A percentile compares a stretch with the other conserved stretches of the same genome.
These are phyloP conservation scores for Grammomys dolichurus DNA, from an alignment of 2,113 vertebrate genomes.

Conservation along the genomic window DNA sequence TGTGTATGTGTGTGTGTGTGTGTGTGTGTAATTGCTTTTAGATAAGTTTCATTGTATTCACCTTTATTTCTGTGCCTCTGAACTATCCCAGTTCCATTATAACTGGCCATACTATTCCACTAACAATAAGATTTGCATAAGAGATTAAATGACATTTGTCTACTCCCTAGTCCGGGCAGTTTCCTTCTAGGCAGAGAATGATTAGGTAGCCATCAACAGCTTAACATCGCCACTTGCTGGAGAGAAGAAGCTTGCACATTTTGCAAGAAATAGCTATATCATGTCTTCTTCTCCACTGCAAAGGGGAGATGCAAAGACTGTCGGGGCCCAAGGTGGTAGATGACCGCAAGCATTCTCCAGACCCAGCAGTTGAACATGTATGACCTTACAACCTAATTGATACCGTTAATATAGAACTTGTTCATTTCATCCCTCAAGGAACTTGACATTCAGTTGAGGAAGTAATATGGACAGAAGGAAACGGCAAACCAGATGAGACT, in stretches of 20 bases:
- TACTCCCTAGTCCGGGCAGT: neutral
- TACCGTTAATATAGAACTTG: neutral
- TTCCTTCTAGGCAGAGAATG: neutral
- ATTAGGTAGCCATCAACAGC: neutral
- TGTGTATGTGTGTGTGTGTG: neutral
- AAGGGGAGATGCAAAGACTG: neutral
- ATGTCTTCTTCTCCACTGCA: neutral
- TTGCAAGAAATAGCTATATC: neutral
- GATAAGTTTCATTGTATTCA: neutral
- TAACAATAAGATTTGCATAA: neutral
- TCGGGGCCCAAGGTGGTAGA: neutral
- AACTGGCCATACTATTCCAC: neutral
- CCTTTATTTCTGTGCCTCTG: neutral
- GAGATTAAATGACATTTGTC: neutral
- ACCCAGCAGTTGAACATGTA: neutral
- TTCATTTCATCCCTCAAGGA: neutral
- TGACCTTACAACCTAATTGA: neutral
- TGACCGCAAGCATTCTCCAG: neutral
- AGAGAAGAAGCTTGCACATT: neutral
- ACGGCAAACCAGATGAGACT: neutral
- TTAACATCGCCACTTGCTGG: neutral
- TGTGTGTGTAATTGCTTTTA: neutral
- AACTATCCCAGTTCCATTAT: neutral
- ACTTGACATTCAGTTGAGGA: neutral
- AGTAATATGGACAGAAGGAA: neutral